These are phyloP conservation scores for Centroberyx gerrardi DNA, from an alignment of 2,797 vertebrate genomes.

Conservation along the genomic window DNA sequence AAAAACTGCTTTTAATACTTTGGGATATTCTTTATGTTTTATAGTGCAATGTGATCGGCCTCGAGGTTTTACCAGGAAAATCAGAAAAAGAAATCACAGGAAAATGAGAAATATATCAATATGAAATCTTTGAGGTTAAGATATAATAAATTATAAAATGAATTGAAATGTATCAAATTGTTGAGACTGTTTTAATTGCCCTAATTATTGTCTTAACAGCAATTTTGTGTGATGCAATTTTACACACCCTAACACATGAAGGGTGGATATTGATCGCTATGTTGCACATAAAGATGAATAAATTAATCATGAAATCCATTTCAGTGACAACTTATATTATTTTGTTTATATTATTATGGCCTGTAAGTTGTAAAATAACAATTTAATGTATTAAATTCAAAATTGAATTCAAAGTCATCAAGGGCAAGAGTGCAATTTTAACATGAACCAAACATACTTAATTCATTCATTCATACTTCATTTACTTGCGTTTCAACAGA, in stretches of 20 bases:
- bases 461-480: neutral
- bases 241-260: neutral
- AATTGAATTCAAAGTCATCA: neutral
- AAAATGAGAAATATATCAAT: neutral
- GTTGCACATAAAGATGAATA: no score
- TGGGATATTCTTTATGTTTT: neutral
- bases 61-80: neutral
- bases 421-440: constrained; percentile 19
- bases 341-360: neutral
- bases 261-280: constrained; percentile 5
- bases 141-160: neutral
- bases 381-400: neutral
- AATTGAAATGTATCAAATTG: neutral
- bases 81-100: no score
- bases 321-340: constrained; percentile 8
- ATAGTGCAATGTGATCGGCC: neutral
- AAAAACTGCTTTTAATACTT: neutral
- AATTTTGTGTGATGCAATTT: neutral
- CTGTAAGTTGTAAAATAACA: neutral
- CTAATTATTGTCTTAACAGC: neutral
- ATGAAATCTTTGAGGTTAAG: constrained; percentile 7
- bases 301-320: constrained; percentile 13
- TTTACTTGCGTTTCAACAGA: constrained; percentile 2
- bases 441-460: constrained; percentile 5
- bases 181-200: neutral